phyloP scores from a whole-genome alignment of 2,113 vertebrate species.

The Natator depressus region DNA sequence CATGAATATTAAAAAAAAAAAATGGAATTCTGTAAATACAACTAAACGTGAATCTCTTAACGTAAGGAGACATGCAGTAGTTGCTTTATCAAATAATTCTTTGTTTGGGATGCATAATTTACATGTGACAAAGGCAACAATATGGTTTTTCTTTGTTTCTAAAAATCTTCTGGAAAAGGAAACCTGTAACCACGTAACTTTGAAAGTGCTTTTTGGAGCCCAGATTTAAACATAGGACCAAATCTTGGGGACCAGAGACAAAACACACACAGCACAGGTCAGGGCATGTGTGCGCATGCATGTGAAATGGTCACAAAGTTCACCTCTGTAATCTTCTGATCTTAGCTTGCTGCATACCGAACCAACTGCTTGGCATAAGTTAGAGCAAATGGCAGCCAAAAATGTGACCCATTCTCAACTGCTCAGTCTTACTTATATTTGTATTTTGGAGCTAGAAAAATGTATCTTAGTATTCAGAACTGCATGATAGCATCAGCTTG shows the following conservation, averaged over 20 bases:
- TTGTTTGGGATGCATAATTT: background rate
- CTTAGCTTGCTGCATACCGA: background rate
- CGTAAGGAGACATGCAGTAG: background rate
- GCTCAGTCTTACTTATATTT: background rate
- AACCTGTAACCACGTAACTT: background rate
- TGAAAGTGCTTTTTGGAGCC: background rate
- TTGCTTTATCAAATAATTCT: background rate
- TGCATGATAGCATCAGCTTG: background rate
- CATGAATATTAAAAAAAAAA: background rate
- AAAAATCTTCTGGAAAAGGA: background rate
- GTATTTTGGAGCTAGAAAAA: background rate
- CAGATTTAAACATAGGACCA: background rate
- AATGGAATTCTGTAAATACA: background rate
- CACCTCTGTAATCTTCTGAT: background rate
- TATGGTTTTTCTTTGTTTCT: background rate
- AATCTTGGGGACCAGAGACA: background rate
- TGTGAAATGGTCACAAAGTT: background rate
- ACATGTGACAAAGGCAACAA: background rate
- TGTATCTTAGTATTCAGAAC: background rate
- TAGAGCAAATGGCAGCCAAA: background rate
- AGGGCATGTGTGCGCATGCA: background rate
- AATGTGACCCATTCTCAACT: background rate
- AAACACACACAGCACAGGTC: background rate
- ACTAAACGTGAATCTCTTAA: background rate
- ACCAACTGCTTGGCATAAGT: fast-evolving